phyloP scores from a whole-genome alignment of 64 coral and sea anemone species.

The Dendronephthya gigantea region DNA sequence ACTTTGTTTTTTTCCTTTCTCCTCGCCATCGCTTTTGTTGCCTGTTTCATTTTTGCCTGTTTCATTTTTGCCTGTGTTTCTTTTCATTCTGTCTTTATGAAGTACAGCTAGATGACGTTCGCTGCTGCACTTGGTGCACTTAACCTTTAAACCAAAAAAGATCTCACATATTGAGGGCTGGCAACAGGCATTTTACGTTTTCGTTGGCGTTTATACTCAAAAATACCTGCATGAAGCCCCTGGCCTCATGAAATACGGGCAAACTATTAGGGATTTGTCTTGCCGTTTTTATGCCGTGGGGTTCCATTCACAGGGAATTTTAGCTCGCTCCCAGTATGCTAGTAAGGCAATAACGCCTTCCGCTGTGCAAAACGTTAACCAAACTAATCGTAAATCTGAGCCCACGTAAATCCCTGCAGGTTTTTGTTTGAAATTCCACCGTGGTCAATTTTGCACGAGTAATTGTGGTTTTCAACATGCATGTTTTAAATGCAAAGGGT shows the following conservation, averaged over 20 bases:
- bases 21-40: neutral
- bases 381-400: neutral
- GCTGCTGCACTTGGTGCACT: conserved; percentile 35
- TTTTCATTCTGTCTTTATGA: conserved; percentile 28
- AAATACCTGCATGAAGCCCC: conserved; percentile 23
- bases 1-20: too few species aligned
- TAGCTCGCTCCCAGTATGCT: neutral
- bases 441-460: neutral
- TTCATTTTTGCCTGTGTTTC: neutral
- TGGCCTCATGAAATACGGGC: conserved; percentile 42
- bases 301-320: conserved; percentile 9
- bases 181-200: conserved; percentile 26
- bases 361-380: too few species aligned
- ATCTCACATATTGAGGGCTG: conserved; percentile 16
- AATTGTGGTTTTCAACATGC: neutral
- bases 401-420: neutral
- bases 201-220: conserved; percentile 25
- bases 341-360: neutral
- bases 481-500: neutral
- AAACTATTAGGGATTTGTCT: conserved; percentile 26
- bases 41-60: neutral
- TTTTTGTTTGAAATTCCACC: neutral
- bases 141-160: neutral
- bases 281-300: conserved; percentile 28
- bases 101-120: conserved; percentile 33